Base-by-base conservation (phyloP, 2,888 invertebrate species). In the Xestia sexstrigata region DNA sequence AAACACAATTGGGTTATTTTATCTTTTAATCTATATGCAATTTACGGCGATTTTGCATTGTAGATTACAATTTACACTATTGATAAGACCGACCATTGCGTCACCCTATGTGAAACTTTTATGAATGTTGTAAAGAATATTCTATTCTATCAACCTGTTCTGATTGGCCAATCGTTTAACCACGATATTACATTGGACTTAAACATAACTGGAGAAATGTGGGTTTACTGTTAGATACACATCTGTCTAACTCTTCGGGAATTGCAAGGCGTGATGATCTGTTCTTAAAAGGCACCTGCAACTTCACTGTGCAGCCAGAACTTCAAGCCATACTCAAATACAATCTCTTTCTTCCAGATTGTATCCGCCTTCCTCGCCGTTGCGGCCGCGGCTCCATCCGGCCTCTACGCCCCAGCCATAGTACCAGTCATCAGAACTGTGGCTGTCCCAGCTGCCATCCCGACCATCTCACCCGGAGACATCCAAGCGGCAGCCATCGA, bases 401-500 rank as follows among this genome's bases (percentile, higher is more conserved):
- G 90, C 77, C 78, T 74, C 26, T 79, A 62, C 66, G 87, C 78
- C 9, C 83, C 87, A 17, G 85, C 85, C 15, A 42, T 89, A 15
- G 73, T 89, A 1, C 83, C 89, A 1, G 82, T 86, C 15, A 73
- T 89, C 20, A 76, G 45, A 23, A 79, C 89, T 20, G 76, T 90
- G 13, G 87, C 85, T 35, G 83, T 92, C 47, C 89, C 93, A 3
- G 88, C 90, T 0, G 86, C 89, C 26, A 42, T 91, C 5, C 94
- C 94, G 1, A 92, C 95, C 3, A 88, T 96, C 35, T 91, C 93
- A 0, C 89, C 95, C 4, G 96, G 95, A 9, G 96, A 96, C 87
- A 81, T 95, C 11, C 94, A 96, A 79, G 96, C 95, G 1, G 96
- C 96, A 2, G 93, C 91, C 58, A 96, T 96, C 42, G 91, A 96